Evolutionary conservation across 2,113 vertebrate genomes (phyloP).

Genomic region (Micromys minutus): DNA sequence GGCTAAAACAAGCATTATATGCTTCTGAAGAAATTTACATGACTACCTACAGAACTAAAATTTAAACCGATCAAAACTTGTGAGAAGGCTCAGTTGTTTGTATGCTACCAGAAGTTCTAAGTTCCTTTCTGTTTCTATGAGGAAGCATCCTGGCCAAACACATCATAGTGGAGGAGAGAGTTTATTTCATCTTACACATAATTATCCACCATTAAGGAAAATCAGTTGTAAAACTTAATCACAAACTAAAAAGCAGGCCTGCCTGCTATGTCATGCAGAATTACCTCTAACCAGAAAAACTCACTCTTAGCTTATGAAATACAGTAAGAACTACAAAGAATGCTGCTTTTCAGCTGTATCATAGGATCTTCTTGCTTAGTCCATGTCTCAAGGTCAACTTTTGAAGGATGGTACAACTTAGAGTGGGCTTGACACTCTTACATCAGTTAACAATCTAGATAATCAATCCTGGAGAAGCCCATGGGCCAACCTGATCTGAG

Average conservation of each 20-base stretch:
- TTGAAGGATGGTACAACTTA: background rate
- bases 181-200: background rate
- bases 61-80: background rate
- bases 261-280: background rate
- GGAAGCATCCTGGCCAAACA: background rate
- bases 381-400: background rate
- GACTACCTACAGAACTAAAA: background rate
- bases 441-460: background rate
- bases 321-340: background rate
- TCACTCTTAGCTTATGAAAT: background rate
- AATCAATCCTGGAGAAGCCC: background rate
- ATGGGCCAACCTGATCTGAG: background rate
- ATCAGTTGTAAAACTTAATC: background rate
- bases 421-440: background rate
- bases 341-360: background rate
- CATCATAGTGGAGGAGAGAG: background rate
- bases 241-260: background rate
- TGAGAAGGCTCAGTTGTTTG: background rate
- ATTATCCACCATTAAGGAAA: background rate
- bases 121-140: background rate
- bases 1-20: background rate
- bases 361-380: no score
- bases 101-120: background rate
- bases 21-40: background rate
- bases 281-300: background rate